phyloP scores from a whole-genome alignment of 1,140 invertebrate species.

The Caenorhabditis tropicalis region DNA sequence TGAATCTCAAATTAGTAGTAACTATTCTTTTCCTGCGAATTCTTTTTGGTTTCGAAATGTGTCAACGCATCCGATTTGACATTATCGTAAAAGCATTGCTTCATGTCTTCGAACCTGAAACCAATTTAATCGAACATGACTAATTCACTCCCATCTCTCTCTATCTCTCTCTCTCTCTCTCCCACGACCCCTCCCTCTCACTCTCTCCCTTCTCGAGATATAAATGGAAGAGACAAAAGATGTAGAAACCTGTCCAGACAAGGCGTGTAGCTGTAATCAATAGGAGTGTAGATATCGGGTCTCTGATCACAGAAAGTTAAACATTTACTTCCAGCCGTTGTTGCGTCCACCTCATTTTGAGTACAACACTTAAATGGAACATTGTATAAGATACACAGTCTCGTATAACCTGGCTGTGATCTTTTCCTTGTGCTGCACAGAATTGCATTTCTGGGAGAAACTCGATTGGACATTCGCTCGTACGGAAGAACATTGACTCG shows the following conservation, averaged over 20 bases:
- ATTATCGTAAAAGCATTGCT: conserved; percentile 53
- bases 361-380: conserved; percentile 43
- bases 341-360: conserved; percentile 31
- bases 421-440: conserved; percentile 53
- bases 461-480: conserved; percentile 41
- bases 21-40: background rate
- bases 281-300: conserved; percentile 54
- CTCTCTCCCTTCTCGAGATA: background rate
- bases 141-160: background rate
- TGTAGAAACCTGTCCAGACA: conserved; percentile 48
- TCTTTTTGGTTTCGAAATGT: conserved; percentile 25
- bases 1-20: background rate
- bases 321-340: conserved; percentile 52
- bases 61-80: conserved; percentile 17
- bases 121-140: conserved; percentile 41
- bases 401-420: conserved; percentile 35
- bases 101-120: conserved; percentile 56
- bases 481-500: conserved; percentile 47
- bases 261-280: conserved; percentile 52
- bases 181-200: too few species aligned
- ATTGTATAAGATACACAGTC: background rate
- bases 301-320: conserved; percentile 53
- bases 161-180: too few species aligned
- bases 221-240: background rate
- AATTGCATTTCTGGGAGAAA: conserved; percentile 54